Conservation (phyloP, 2,888 invertebrate genomes). For the Drosophila infuscata region DNA sequence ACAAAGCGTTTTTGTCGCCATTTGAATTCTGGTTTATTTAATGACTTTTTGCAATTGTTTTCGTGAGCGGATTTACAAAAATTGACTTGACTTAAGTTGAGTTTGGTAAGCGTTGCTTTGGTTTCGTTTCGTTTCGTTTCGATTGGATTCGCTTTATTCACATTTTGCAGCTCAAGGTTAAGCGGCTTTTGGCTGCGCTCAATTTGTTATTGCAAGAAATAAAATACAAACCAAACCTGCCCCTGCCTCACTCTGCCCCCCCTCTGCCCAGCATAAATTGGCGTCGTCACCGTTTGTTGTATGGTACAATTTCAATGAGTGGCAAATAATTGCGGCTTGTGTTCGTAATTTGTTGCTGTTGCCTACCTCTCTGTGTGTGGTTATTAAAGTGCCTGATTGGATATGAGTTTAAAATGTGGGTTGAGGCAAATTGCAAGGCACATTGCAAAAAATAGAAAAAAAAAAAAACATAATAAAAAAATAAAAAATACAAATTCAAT, state of each 20-base stretch:
- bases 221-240: constrained; percentile 51
- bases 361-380: constrained; percentile 52
- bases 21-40: constrained; percentile 80
- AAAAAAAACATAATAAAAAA: not conserved
- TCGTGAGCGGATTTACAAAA: constrained; percentile 80
- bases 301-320: constrained; percentile 73
- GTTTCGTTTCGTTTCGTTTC: constrained; percentile 34
- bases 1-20: constrained; percentile 62
- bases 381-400: constrained; percentile 68
- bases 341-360: constrained; percentile 57
- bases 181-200: constrained; percentile 64
- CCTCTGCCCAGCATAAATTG: constrained; percentile 8
- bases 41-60: constrained; percentile 79
- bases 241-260: constrained; percentile 3
- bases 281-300: constrained; percentile 50
- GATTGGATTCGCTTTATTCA: constrained; percentile 32
- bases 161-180: constrained; percentile 69
- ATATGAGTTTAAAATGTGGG: constrained; percentile 73
- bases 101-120: constrained; percentile 56
- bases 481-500: constrained; percentile 2
- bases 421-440: constrained; percentile 64
- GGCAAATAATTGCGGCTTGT: constrained; percentile 73
- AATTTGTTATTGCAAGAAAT: constrained; percentile 75
- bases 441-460: not conserved
- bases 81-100: constrained; percentile 38